phyloP scores from a whole-genome alignment of 2,797 vertebrate genomes.

The Coregonus ussuriensis region DNA sequence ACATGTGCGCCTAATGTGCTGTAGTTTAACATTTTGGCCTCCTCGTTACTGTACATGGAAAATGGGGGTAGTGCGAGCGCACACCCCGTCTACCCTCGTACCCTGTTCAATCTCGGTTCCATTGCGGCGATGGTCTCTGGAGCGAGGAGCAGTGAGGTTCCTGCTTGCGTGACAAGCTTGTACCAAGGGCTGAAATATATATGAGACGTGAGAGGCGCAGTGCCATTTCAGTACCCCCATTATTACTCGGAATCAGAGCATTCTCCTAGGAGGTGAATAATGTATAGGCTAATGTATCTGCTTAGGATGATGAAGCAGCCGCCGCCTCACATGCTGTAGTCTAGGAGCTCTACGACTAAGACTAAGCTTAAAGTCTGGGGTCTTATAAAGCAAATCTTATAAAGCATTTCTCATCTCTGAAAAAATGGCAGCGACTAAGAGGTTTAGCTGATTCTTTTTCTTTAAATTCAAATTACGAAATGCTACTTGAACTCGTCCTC shows the following conservation, averaged over 20 bases:
- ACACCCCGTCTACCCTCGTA: not conserved
- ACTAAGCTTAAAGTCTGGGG: constrained; percentile 26
- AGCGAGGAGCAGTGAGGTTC: constrained; percentile 14
- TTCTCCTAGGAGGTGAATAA: constrained; percentile 67
- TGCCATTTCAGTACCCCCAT: constrained; percentile 68
- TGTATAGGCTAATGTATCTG: constrained; percentile 67
- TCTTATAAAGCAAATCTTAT: not conserved
- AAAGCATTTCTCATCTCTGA: not conserved
- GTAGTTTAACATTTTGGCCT: no score
- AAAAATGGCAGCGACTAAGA: constrained; percentile 30
- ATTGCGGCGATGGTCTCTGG: not conserved
- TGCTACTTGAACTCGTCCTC: constrained; percentile 28
- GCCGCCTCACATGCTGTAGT: not conserved
- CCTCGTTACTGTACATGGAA: not conserved
- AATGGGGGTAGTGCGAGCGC: not conserved
- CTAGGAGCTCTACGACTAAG: constrained; percentile 4
- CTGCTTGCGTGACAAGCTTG: constrained; percentile 51
- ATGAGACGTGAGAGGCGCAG: constrained; percentile 51
- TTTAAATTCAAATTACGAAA: constrained; percentile 32
- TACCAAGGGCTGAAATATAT: constrained; percentile 65
- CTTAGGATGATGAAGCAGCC: constrained; percentile 40
- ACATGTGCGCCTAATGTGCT: not conserved
- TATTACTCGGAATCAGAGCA: constrained; percentile 66
- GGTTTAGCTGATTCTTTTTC: constrained; percentile 31
- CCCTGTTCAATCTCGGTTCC: not conserved